Conservation (phyloP, 2,113 vertebrate genomes). For the Nibea coibor region DNA sequence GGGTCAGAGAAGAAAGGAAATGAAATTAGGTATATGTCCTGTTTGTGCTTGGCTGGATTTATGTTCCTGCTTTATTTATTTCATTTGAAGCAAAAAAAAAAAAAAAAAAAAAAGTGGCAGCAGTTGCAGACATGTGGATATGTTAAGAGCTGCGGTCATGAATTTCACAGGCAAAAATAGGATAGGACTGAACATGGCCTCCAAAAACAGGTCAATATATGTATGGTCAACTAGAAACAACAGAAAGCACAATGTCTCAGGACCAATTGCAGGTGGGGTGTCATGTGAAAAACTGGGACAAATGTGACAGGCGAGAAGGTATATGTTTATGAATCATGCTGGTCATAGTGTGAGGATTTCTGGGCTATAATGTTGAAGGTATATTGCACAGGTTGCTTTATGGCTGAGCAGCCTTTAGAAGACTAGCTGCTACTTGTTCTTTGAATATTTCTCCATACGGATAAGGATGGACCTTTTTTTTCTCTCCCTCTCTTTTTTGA, state of each 20-base stretch:
- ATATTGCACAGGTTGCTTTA: not conserved
- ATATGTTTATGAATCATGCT: not conserved
- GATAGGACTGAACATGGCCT: conserved; percentile 2
- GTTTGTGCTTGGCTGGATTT: conserved; percentile 66
- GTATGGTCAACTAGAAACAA: conserved; percentile 10
- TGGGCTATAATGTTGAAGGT: not conserved
- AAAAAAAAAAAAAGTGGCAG: conserved; percentile 2
- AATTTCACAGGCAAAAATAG: conserved; percentile 32
- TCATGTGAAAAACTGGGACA: conserved; percentile 25
- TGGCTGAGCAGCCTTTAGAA: not conserved
- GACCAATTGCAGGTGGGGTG: not conserved
- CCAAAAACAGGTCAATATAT: conserved; percentile 3
- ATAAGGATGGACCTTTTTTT: conserved; percentile 24
- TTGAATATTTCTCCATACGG: conserved; percentile 41
- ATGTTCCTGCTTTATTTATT: conserved; percentile 65
- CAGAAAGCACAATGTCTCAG: not conserved
- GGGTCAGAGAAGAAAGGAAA: conserved; percentile 71
- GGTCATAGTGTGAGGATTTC: not conserved
- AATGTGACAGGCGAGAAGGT: not conserved
- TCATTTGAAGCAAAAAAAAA: conserved; percentile 25
- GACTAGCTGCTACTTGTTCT: conserved; percentile 14
- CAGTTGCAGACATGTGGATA: conserved; percentile 24
- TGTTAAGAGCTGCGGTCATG: conserved; percentile 10
- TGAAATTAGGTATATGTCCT: conserved; percentile 73
- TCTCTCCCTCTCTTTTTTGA: not conserved